These are phyloP conservation scores for Dendrolimus punctatus DNA, from an alignment of 1,140 invertebrate genomes.

Conservation along the genomic window DNA sequence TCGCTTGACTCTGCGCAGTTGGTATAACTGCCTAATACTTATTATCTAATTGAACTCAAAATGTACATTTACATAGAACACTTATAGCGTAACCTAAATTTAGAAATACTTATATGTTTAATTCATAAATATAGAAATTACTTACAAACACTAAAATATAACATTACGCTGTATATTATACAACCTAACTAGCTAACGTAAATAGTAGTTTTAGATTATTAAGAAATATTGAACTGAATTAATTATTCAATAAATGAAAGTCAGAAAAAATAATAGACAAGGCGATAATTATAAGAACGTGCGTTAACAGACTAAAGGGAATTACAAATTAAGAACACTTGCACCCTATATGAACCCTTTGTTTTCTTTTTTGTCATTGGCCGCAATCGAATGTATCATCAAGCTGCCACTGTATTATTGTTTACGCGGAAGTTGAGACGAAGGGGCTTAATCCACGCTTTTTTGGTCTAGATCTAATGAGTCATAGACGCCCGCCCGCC, in stretches of 20 bases:
- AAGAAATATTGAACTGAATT: slow-evolving; percentile 17
- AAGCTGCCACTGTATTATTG: too few relatives aligned
- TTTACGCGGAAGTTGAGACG: too few relatives aligned
- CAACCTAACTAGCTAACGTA: slow-evolving; percentile 49
- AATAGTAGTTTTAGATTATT: slow-evolving; percentile 54
- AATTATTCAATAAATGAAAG: slow-evolving; percentile 15
- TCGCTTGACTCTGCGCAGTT: slow-evolving; percentile 16
- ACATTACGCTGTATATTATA: slow-evolving; percentile 47
- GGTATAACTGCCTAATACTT: slow-evolving; percentile 23
- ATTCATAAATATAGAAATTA: slow-evolving; percentile 66
- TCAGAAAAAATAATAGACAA: slow-evolving; percentile 13
- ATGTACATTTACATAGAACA: slow-evolving; percentile 62
- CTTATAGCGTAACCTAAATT: slow-evolving; percentile 43
- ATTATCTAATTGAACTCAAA: slow-evolving; percentile 48
- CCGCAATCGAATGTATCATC: too few relatives aligned
- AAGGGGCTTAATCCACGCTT: too few relatives aligned
- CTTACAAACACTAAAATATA: slow-evolving; percentile 52
- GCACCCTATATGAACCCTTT: slow-evolving; percentile 34
- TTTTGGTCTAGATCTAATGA: too few relatives aligned
- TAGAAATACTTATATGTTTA: slow-evolving; percentile 57
- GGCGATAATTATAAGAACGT: slow-evolving; percentile 14
- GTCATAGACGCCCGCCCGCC: too few relatives aligned
- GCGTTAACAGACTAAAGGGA: slow-evolving; percentile 19
- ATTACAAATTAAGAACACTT: slow-evolving; percentile 36
- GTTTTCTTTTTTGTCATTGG: too few relatives aligned